Conservation (phyloP, 2,797 vertebrate species). For the Adelosebastes latens region DNA sequence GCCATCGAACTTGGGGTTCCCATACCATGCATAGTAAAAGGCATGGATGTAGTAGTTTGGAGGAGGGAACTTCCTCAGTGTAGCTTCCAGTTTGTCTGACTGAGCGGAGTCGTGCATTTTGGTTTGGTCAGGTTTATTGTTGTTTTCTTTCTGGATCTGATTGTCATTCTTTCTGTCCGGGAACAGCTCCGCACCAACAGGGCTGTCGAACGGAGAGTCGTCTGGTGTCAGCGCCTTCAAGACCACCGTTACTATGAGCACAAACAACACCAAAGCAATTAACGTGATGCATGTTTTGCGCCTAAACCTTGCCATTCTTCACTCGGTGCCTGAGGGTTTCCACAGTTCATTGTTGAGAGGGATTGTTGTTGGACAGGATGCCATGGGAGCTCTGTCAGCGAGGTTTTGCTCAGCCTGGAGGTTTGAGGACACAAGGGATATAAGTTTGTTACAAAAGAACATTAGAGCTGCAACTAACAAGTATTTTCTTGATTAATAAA, state of each 20-base stretch:
- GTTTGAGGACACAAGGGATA: constrained; percentile 13
- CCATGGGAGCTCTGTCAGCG: constrained; percentile 3
- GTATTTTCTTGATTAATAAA: not conserved
- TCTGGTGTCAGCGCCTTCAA: constrained; percentile 89
- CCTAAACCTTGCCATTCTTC: constrained; percentile 93
- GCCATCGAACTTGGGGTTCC: constrained; percentile 92
- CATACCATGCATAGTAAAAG: constrained; percentile 97
- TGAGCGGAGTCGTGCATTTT: constrained; percentile 28
- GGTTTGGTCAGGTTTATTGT: constrained; percentile 49
- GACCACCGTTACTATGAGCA: constrained; percentile 88
- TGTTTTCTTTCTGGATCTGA: constrained; percentile 50
- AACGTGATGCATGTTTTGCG: constrained; percentile 89
- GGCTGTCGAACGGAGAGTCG: constrained; percentile 81
- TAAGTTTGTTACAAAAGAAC: not conserved
- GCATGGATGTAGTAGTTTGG: constrained; percentile 94
- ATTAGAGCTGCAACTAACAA: not conserved
- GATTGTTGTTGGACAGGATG: not conserved
- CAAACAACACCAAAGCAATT: constrained; percentile 85
- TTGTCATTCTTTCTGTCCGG: constrained; percentile 68
- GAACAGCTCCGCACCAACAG: constrained; percentile 82
- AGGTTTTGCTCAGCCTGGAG: constrained; percentile 31
- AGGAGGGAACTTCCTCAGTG: constrained; percentile 81
- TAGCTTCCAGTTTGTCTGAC: constrained; percentile 60
- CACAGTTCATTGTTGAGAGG: constrained; percentile 58
- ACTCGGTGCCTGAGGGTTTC: constrained; percentile 29